Base-by-base conservation (phyloP, 2,113 vertebrate species). In the Triplophysa siluroides region DNA sequence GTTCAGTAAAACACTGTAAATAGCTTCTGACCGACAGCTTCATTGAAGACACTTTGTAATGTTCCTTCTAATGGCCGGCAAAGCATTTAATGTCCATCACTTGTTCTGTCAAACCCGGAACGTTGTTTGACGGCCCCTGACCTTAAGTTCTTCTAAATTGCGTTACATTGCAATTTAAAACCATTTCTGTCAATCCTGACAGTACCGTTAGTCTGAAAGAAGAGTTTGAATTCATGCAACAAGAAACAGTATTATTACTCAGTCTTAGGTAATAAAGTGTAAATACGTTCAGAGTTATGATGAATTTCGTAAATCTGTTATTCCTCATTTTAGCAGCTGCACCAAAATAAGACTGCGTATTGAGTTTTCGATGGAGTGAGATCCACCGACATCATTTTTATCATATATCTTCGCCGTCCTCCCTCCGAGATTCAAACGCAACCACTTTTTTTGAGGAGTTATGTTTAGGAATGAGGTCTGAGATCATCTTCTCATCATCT, bases 381-480 rank as follows among this genome's bases (percentile, higher is more conserved):
- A 58, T 72, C 19, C 70, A 58, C 52, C 6, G 52, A 10, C 70
- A 26, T 72, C 70, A 41, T 63, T 73, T 60, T 41, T 54, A 24
- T 71, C 47, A 54, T 33, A 71, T 54, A 50, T 54, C 24, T 54
- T 33, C 16, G 14, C 54, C 19, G 54, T 58, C 8, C 54, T 10
- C n/a, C 54, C 54, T 21, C 54, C 2, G 54, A 58, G 54, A 58
- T 58, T 10, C 7, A 10, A 58, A 10, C n/a, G n/a, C 54, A 58
- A 58, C 54, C 43, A 62, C 56, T 74, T 61, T 61, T 63, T 58
- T 11, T 18, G 58, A 13, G 2, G 73, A 76, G 56, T 63, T 63
- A 64, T 77, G 75, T 77, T 77, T 64, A 41, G 62, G 62, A 77
- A 77, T 38, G 75, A 77, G 62, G 61, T 77, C 33, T 65, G 61